Percentiles rank a stretch among this genome's conserved stretches.
phyloP scores from a whole-genome alignment of 2,888 invertebrate genomes.

The Drosophila melanosoma region DNA sequence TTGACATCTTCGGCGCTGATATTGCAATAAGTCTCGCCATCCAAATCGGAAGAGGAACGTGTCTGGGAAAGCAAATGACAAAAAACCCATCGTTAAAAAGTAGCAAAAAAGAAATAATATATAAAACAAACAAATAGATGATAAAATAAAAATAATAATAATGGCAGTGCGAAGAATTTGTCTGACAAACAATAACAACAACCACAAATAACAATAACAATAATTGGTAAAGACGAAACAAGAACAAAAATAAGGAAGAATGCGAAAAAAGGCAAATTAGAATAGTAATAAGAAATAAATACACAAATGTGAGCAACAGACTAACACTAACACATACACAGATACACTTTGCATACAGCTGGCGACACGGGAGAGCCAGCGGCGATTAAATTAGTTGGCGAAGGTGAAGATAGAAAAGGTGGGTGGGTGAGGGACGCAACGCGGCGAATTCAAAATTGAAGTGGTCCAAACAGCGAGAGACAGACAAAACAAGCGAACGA shows the following conservation, averaged over 20 bases:
- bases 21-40: constrained; percentile 79
- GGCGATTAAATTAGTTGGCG: constrained; percentile 74
- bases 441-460: constrained; percentile 71
- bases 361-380: constrained; percentile 35
- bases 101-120: constrained; percentile 20
- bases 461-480: constrained; percentile 70
- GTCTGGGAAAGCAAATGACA: constrained; percentile 63
- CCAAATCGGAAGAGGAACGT: constrained; percentile 80
- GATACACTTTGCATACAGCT: constrained; percentile 43
- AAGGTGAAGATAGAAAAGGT: constrained; percentile 25
- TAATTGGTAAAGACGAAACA: constrained; percentile 44
- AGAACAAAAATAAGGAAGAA: constrained; percentile 38
- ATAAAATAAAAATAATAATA: constrained; percentile 41
- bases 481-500: constrained; percentile 34
- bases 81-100: constrained; percentile 50
- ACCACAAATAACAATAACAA: constrained; percentile 36
- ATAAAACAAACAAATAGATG: constrained; percentile 19
- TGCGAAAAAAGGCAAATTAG: constrained; percentile 58
- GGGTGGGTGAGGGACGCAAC: constrained; percentile 25
- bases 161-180: constrained; percentile 65
- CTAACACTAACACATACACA: constrained; percentile 20
- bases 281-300: constrained; percentile 71
- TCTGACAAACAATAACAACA: constrained; percentile 65
- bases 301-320: constrained; percentile 48
- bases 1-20: constrained; percentile 84